phyloP scores from a whole-genome alignment of 2,113 vertebrate genomes.

The Hemiscyllium ocellatum region DNA sequence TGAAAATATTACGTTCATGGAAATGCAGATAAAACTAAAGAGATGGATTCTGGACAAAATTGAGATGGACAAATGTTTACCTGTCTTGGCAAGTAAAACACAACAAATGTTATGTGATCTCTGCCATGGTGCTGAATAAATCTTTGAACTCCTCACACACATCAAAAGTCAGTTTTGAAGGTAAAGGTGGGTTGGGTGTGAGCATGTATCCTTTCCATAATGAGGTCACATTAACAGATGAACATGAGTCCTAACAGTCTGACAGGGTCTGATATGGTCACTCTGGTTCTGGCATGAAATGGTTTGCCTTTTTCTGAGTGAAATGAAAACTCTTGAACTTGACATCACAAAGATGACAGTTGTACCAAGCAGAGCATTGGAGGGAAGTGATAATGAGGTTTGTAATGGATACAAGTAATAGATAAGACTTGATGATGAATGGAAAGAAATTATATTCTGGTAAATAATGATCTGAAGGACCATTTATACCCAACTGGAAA shows the following conservation, averaged over 20 bases:
- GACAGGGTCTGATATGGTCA: not conserved
- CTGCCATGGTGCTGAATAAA: not conserved
- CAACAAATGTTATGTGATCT: not conserved
- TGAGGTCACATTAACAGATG: not conserved
- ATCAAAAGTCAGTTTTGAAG: not conserved
- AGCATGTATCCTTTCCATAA: not conserved
- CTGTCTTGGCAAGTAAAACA: not conserved
- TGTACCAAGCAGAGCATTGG: not conserved
- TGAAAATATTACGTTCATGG: not conserved
- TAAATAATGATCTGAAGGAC: not conserved
- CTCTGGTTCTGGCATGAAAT: not conserved
- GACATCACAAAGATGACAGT: not conserved
- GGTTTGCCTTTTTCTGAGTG: not conserved
- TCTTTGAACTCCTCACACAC: not conserved
- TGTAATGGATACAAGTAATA: not conserved
- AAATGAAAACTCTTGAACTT: not conserved
- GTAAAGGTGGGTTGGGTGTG: not conserved
- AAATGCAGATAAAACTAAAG: not conserved
- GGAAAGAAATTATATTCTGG: not conserved
- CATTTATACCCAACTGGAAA: not conserved
- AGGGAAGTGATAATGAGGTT: not conserved
- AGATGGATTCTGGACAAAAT: not conserved
- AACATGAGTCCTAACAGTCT: not conserved
- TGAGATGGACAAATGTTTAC: not conserved
- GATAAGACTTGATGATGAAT: not conserved